These are phyloP conservation scores for Pseudochromis fuscus DNA, from an alignment of 2,797 vertebrate species.

Conservation along the genomic window DNA sequence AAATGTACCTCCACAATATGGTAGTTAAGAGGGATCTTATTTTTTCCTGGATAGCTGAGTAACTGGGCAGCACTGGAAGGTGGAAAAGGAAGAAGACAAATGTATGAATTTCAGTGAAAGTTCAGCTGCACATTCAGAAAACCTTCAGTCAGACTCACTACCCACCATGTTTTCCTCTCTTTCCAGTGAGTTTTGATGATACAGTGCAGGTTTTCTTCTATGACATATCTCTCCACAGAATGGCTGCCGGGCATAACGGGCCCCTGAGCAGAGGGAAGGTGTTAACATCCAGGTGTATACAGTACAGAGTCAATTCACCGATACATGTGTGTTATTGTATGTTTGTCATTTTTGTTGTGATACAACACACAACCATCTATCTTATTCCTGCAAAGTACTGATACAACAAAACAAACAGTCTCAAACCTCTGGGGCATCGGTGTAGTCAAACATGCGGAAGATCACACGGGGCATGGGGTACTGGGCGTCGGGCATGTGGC, in stretches of 20 bases:
- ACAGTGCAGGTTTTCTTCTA: slow-evolving; percentile 97
- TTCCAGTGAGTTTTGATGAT: slow-evolving; percentile 98
- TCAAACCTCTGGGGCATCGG: slow-evolving; percentile 94
- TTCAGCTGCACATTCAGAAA: neutral
- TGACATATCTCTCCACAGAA: slow-evolving; percentile 96
- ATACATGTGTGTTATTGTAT: too few species aligned
- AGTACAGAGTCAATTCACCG: too few species aligned
- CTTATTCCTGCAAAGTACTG: too few species aligned
- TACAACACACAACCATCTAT: too few species aligned
- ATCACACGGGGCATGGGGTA: slow-evolving; percentile 95
- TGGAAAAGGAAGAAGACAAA: neutral
- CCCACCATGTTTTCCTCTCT: slow-evolving; percentile 97
- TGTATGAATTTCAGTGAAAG: rapidly evolving
- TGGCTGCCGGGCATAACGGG: slow-evolving; percentile 99
- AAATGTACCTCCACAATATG: slow-evolving; percentile 95
- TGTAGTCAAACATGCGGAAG: slow-evolving; percentile 99
- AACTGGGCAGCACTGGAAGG: slow-evolving; percentile 83
- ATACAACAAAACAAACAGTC: too few species aligned
- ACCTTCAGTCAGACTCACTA: neutral
- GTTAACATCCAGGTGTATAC: too few species aligned
- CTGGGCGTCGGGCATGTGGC: slow-evolving; percentile 91
- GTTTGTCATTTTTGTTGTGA: too few species aligned
- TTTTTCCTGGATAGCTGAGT: slow-evolving; percentile 97
- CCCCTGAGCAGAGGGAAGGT: slow-evolving; percentile 82
- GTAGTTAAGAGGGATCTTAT: slow-evolving; percentile 98